Conservation (phyloP, 2,113 vertebrate species). For the Brienomyrus brachyistius region DNA sequence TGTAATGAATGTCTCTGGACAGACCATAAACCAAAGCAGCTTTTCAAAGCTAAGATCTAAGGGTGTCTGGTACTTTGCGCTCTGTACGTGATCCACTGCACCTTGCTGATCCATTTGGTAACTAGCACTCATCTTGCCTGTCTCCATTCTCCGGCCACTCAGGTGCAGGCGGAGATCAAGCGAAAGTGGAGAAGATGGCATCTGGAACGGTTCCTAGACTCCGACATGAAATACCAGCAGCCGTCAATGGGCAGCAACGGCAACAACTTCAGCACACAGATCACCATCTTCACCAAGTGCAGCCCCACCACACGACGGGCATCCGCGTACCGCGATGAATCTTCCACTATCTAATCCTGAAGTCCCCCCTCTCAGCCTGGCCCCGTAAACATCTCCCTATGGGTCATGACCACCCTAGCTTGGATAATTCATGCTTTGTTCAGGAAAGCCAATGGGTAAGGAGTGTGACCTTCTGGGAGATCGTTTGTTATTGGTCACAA, state of each 20-base stretch:
- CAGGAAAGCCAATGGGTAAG: background rate
- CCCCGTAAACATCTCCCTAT: background rate
- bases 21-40: background rate
- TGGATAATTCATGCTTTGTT: background rate
- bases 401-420: background rate
- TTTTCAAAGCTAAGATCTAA: background rate
- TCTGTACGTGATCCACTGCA: background rate
- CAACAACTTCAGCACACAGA: slow-evolving; percentile 90
- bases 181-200: slow-evolving; percentile 94
- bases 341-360: slow-evolving; percentile 65
- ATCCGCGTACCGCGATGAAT: slow-evolving; percentile 74
- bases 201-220: slow-evolving; percentile 73
- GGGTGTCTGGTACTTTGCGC: background rate
- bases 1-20: background rate
- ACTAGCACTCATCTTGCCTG: background rate
- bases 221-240: slow-evolving; percentile 77
- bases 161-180: slow-evolving; percentile 92
- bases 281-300: slow-evolving; percentile 83
- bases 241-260: slow-evolving; percentile 80
- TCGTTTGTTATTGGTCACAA: background rate
- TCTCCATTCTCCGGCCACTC: background rate
- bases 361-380: background rate
- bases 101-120: background rate
- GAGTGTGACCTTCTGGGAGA: background rate
- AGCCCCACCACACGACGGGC: slow-evolving; percentile 73